Conservation (phyloP, 2,888 invertebrate species). For the Rapana venosa region DNA sequence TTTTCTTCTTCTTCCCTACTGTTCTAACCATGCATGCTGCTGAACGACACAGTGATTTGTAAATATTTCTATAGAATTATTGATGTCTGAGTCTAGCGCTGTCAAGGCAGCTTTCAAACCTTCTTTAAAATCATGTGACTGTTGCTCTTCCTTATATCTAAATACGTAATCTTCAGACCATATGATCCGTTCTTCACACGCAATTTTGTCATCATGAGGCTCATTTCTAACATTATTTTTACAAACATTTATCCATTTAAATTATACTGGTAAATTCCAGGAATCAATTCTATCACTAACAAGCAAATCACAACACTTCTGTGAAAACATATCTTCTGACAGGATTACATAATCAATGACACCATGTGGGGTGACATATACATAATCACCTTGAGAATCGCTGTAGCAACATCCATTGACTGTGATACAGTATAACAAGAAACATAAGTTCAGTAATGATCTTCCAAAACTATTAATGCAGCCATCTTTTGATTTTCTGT, state of each 20-base stretch:
- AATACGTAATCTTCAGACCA: not conserved
- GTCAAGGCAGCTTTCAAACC: not conserved
- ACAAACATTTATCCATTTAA: too few relatives aligned
- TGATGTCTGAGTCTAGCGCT: not conserved
- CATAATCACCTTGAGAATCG: not conserved
- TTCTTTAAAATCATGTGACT: not conserved
- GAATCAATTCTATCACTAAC: not conserved
- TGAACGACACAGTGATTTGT: not conserved
- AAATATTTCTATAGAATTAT: not conserved
- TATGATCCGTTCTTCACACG: not conserved
- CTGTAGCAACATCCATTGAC: not conserved
- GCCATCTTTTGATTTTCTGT: not conserved
- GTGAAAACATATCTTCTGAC: not conserved
- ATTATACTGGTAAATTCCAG: too few relatives aligned
- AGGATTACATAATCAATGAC: not conserved
- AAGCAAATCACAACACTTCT: not conserved
- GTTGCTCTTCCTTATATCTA: not conserved
- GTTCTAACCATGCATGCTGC: not conserved
- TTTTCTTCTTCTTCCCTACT: not conserved
- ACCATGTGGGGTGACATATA: not conserved
- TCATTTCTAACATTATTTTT: too few relatives aligned
- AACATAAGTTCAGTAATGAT: not conserved
- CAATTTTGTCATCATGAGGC: too few relatives aligned
- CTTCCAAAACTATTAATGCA: not conserved
- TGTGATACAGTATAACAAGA: not conserved